Evolutionary conservation across 2,797 vertebrate genomes (phyloP).

Genomic region (Anniella stebbinsi): DNA sequence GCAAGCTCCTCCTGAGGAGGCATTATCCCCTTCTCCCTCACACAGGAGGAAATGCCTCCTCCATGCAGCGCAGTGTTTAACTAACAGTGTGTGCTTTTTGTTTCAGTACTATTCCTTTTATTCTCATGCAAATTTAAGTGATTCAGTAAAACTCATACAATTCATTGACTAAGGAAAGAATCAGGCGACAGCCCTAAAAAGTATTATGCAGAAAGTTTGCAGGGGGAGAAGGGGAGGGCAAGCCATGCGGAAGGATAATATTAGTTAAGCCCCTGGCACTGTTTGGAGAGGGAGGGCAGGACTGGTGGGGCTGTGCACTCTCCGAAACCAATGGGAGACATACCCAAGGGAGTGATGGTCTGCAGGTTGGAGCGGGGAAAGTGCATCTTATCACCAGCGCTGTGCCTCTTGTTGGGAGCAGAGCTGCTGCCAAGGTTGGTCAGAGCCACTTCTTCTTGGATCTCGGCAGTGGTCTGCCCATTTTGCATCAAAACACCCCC

Average conservation of each 20-base stretch:
- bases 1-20: neutral
- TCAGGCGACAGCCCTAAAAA: neutral
- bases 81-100: neutral
- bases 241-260: neutral
- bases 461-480: conserved; percentile 92
- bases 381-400: conserved; percentile 89
- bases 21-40: neutral
- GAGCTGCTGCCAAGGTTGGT: conserved; percentile 87
- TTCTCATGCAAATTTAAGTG: neutral
- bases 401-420: conserved; percentile 89
- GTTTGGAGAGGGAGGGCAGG: neutral
- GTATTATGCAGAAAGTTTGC: neutral
- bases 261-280: neutral
- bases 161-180: neutral
- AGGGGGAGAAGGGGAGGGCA: too few species aligned
- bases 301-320: neutral
- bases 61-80: neutral
- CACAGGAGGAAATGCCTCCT: neutral
- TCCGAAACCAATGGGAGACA: conserved; percentile 21
- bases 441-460: conserved; percentile 95
- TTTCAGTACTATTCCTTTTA: neutral
- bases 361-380: conserved; percentile 91
- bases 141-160: neutral
- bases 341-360: conserved; percentile 95
- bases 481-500: conserved; percentile 90